These are phyloP conservation scores for Drosophila nr. perissopoda DNA, from an alignment of 2,888 invertebrate species.

Conservation along the genomic window DNA sequence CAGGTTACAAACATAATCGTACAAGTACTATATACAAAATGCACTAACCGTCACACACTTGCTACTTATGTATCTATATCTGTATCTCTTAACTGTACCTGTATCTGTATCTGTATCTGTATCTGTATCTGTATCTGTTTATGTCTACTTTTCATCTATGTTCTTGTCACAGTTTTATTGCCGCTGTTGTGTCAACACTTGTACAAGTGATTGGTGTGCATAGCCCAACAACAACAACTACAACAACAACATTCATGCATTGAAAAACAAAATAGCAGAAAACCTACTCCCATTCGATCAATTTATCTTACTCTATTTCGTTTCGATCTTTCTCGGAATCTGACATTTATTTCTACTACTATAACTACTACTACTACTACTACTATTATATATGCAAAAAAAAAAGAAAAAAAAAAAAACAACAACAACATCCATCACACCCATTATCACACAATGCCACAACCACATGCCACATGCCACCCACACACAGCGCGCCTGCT, in stretches of 20 bases:
- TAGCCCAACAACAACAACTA: slow-evolving; percentile 6
- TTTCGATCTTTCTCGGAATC: slow-evolving; percentile 11
- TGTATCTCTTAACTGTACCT: background rate
- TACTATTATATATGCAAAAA: slow-evolving; percentile 10
- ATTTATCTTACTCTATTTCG: slow-evolving; percentile 1
- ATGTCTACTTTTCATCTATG: slow-evolving; percentile 17
- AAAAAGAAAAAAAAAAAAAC: accelerated
- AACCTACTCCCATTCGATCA: slow-evolving; percentile 5
- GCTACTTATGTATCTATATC: slow-evolving; percentile 5
- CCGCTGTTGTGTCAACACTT: slow-evolving; percentile 34
- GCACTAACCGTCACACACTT: slow-evolving; percentile 21
- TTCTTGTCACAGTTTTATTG: slow-evolving; percentile 16
- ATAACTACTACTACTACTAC: background rate
- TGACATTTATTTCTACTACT: slow-evolving; percentile 11
- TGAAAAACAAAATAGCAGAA: slow-evolving; percentile 14
- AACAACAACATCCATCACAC: slow-evolving; percentile 2
- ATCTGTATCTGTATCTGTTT: slow-evolving; percentile 4
- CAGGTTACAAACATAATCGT: slow-evolving; percentile 12
- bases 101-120: background rate
- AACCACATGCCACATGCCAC: slow-evolving; percentile 3
- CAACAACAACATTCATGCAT: slow-evolving; percentile 20
- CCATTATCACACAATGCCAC: slow-evolving; percentile 31
- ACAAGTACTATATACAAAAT: slow-evolving; percentile 8
- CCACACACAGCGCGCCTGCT: slow-evolving; percentile 30
- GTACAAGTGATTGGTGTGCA: slow-evolving; percentile 35